Evolutionary conservation across 2,888 invertebrate species (phyloP), one percentile per base, ranked within the genome.

Genomic region (Sphinx pinastri): DNA sequence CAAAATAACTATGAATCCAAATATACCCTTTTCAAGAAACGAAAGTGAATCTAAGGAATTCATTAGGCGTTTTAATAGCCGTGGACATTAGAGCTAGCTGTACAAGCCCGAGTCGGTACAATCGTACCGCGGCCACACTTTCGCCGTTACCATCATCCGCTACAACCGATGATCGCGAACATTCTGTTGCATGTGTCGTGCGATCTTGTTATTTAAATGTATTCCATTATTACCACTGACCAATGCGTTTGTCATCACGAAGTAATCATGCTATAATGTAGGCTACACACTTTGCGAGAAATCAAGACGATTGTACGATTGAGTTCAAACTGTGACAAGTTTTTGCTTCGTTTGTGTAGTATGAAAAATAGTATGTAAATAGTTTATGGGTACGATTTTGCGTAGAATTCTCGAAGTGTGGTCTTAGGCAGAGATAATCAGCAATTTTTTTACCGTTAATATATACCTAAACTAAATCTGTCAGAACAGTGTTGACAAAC

Each of bases 31-130:
- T 38, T 5, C 0, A 8, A 8, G 38, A 38, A 38, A 8, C 38
- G 8, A 38, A 38, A 38, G 38, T 38, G 38, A 38, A 38, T 38
- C 38, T 38, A 0, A 38, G 38, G 38, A 38, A 38, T 38, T 38
- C 8, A 8, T 38, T 38, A 38, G 38, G 38, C 38, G 63, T 59
- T 71, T 66, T 68, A 68, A 57, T 72, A 68, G 67, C 12, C 68
- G 60, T 69, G 68, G 68, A 69, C 74, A 75, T 78, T 71, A 19
- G 19, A 25, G 25, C 25, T 25, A 25, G 57, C 57, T 38, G 38
- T 8, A 38, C 38, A 38, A 38, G 38, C 38, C 38, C 38, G 38
- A 3, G 38, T 38, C 73, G 71, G 73, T 58, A 69, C 38, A 51
- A 49, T 19, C 14, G 58, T 14, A 25, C 49, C 49, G 47, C 49